Evolutionary conservation across 2,888 invertebrate species (phyloP).

Genomic region (Chrysomela aeneicollis): DNA sequence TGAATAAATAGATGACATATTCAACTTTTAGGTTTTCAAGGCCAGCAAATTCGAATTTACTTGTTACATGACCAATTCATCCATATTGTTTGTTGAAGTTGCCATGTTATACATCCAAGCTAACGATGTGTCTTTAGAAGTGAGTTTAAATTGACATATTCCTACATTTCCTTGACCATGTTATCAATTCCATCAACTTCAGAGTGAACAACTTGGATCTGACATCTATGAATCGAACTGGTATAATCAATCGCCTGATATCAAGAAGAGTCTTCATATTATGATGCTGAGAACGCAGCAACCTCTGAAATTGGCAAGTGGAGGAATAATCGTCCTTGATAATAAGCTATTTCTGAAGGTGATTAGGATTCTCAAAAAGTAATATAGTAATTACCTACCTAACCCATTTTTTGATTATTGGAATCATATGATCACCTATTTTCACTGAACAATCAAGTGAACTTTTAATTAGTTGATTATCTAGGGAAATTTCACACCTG

Average conservation of each 20-base stretch:
- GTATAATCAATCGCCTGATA: background rate
- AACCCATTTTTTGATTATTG: no score
- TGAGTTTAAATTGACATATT: background rate
- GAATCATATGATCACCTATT: no score
- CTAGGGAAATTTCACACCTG: no score
- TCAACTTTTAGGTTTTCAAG: background rate
- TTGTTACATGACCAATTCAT: background rate
- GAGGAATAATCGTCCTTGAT: background rate
- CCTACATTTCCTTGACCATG: no score
- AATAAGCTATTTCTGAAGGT: conserved; percentile 9
- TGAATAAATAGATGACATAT: no score
- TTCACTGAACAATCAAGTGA: no score
- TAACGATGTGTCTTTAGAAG: background rate
- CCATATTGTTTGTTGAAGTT: background rate
- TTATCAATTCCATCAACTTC: background rate
- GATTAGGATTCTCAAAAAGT: background rate
- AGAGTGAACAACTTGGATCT: background rate
- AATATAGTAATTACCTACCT: background rate
- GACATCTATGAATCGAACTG: background rate
- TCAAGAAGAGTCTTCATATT: conserved; percentile 5
- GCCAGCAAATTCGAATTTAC: background rate
- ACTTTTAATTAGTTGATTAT: no score
- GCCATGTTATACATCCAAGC: background rate
- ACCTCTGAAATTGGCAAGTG: conserved; percentile 1
- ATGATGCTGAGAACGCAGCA: conserved; percentile 11